Evolutionary conservation across 2,797 vertebrate species (phyloP).

Genomic region (Rachycentron canadum): DNA sequence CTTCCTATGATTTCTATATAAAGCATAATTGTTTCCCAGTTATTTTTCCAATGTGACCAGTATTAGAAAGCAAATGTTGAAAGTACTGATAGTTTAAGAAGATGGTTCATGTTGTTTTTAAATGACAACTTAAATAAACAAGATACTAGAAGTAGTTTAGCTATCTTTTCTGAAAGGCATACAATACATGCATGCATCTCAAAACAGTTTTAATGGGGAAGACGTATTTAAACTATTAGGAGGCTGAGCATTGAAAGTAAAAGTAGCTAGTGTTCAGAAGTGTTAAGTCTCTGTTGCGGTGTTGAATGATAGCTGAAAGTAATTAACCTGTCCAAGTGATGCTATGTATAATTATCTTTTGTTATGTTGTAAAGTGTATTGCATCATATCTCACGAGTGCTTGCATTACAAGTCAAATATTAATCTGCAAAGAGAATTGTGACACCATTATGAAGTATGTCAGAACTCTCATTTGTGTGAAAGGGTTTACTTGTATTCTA

Average conservation of each 20-base stretch:
- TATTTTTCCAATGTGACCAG: too few relatives aligned
- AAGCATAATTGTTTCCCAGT: too few relatives aligned
- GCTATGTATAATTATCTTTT: background rate
- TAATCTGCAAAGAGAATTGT: background rate
- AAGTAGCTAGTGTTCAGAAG: background rate
- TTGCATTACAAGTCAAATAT: background rate
- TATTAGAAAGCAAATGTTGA: too few relatives aligned
- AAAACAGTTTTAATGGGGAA: background rate
- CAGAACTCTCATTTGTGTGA: background rate
- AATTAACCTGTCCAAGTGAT: background rate
- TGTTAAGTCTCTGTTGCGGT: background rate
- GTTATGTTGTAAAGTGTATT: background rate
- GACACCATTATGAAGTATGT: background rate
- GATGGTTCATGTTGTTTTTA: too few relatives aligned
- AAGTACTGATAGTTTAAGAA: too few relatives aligned
- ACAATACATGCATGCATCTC: background rate
- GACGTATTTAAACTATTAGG: background rate
- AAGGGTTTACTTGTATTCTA: background rate
- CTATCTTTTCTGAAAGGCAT: too few relatives aligned
- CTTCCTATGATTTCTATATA: too few relatives aligned
- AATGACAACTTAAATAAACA: too few relatives aligned
- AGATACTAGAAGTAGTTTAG: too few relatives aligned
- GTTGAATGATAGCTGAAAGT: background rate
- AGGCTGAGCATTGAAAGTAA: background rate
- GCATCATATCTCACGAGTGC: slow-evolving; percentile 4